These are phyloP conservation scores for Heterohyrax brucei DNA, from an alignment of 2,797 vertebrate genomes.

Conservation along the genomic window DNA sequence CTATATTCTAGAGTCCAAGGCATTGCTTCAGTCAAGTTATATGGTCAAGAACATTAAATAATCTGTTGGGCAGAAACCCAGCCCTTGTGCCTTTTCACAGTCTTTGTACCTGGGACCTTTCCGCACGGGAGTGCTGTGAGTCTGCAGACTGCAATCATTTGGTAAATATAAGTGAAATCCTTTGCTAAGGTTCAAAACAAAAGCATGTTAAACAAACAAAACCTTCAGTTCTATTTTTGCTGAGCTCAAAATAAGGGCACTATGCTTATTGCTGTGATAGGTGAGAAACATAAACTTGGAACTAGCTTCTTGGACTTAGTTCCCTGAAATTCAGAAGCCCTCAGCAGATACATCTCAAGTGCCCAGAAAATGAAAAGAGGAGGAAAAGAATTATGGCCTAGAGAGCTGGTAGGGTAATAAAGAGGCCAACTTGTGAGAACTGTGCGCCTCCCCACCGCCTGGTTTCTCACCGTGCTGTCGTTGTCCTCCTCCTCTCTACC, in stretches of 20 bases:
- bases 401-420: neutral
- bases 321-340: neutral
- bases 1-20: neutral
- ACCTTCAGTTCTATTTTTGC: slow-evolving; percentile 44
- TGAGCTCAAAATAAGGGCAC: slow-evolving; percentile 4
- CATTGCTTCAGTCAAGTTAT: neutral
- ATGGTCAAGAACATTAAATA: neutral
- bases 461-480: neutral
- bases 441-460: neutral
- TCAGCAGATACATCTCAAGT: neutral
- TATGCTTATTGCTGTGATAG: neutral
- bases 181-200: slow-evolving; percentile 18
- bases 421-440: neutral
- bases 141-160: neutral
- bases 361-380: neutral
- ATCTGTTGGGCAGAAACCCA: neutral
- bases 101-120: neutral
- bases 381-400: no score
- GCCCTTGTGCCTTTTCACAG: slow-evolving; percentile 10
- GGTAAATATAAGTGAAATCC: neutral
- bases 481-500: neutral
- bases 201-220: slow-evolving; percentile 44
- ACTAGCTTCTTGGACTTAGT: neutral
- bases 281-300: slow-evolving; percentile 18
- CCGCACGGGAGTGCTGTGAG: neutral